Evolutionary conservation across 1,140 invertebrate species (phyloP), one percentile per base, ranked within the genome.

Genomic region (Patella vulgata): DNA sequence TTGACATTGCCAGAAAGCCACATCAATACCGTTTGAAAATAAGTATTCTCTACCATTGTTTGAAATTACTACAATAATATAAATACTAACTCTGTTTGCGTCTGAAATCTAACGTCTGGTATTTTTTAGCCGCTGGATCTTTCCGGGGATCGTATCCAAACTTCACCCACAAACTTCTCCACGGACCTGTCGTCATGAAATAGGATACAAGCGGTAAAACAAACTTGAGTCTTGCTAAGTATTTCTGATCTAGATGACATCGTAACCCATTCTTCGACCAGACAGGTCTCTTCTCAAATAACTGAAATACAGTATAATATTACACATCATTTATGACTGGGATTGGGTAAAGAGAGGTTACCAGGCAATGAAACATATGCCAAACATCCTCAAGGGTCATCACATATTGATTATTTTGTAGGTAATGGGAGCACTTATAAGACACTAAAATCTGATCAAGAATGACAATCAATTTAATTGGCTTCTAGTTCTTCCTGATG

Each of bases 101-200:
- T 69, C 94, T 87, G 79, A 92, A 96, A 84, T 96, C 94, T 28
- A 97, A 85, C 12, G 90, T 90, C 83, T 97, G 95, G 81, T 94
- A 96, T 44, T 89, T 89, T 70, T 91, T 90, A 28, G 92, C 87
- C 1, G 85, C 78, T n/a, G 90, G 89, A 68, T 94, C 89, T 73
- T 90, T 90, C 43, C 91, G 86, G 0, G 94, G 94, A 85, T 97
- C 93, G 74, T 94, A 96, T 0, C 93, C 94, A 73, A 91, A 89
- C 77, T 86, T 89, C 0, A 93, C 89, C 91, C 94, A 97, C 76
- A 92, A 87, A 47, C 89, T 89, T 56, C 93, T 86, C 93, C 94
- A 98, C 0, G 95, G 95, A 0, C 96, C 95, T 68, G 89, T 91
- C 14, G 87, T 86, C 81, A 91, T 93, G 79, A 94, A 94, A 81